Percentiles rank a stretch among this genome's conserved stretches.
Evolutionary conservation across 2,797 vertebrate genomes (phyloP).

Genomic region (Enoplosus armatus): DNA sequence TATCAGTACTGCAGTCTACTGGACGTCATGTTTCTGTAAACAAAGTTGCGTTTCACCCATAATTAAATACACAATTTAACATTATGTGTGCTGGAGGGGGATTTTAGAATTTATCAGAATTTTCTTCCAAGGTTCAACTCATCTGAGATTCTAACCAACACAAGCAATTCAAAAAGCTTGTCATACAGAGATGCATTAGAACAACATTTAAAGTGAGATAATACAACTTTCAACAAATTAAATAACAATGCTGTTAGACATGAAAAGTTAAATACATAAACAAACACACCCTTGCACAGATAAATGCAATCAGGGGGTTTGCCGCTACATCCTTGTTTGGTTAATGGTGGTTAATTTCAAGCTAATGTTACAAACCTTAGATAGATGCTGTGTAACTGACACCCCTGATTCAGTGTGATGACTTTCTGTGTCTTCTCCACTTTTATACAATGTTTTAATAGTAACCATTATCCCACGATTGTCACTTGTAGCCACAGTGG

Average conservation of each 20-base stretch:
- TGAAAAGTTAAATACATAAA: background rate
- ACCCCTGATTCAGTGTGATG: background rate
- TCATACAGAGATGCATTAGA: background rate
- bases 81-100: background rate
- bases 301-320: background rate
- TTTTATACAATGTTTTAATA: background rate
- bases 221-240: background rate
- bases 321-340: too few relatives aligned
- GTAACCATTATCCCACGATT: background rate
- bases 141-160: background rate
- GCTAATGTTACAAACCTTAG: background rate
- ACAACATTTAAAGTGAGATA: background rate
- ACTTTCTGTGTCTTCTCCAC: background rate
- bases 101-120: background rate
- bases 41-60: background rate
- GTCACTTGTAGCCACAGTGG: background rate
- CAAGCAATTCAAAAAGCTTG: background rate
- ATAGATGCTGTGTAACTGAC: background rate
- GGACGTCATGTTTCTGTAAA: background rate
- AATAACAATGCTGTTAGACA: background rate
- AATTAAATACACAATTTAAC: background rate
- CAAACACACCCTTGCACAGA: background rate
- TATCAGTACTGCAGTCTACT: slow-evolving; percentile 29
- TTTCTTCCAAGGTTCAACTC: background rate
- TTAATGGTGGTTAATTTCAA: background rate